Conservation (phyloP, 2,888 invertebrate genomes). For the Sipha maydis region DNA sequence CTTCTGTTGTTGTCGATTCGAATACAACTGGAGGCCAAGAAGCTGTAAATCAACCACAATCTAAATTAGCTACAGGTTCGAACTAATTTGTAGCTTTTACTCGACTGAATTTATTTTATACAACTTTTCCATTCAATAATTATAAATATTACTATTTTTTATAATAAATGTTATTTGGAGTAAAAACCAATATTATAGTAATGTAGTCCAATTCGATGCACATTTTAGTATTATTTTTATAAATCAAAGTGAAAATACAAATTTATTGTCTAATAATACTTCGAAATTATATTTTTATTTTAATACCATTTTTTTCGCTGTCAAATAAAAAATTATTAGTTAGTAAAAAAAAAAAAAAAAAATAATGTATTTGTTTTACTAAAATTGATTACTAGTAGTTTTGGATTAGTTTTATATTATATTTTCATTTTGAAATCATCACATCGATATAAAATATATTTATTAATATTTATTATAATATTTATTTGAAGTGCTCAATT, state of each 20-base stretch:
- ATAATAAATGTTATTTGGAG: slow-evolving; percentile 12
- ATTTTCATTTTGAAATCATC: neutral
- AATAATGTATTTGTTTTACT: slow-evolving; percentile 39
- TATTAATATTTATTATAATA: neutral
- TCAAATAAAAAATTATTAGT: slow-evolving; percentile 30
- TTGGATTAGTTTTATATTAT: neutral
- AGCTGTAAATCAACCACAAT: slow-evolving; percentile 30
- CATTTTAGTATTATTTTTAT: slow-evolving; percentile 16
- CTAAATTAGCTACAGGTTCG: slow-evolving; percentile 60
- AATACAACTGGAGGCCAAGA: slow-evolving; percentile 19
- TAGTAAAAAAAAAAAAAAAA: slow-evolving; percentile 22
- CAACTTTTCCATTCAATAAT: slow-evolving; percentile 28
- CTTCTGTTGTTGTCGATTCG: slow-evolving; percentile 42
- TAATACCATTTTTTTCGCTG: slow-evolving; percentile 16
- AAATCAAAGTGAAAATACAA: slow-evolving; percentile 10
- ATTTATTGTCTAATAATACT: slow-evolving; percentile 51
- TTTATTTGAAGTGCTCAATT: no score
- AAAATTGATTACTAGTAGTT: neutral
- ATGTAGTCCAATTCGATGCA: neutral
- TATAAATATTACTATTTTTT: slow-evolving; percentile 19
- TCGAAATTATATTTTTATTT: slow-evolving; percentile 44
- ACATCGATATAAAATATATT: neutral
- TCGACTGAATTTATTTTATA: slow-evolving; percentile 58
- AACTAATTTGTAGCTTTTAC: slow-evolving; percentile 55
- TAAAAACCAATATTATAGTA: slow-evolving; percentile 12